Evolutionary conservation across 2,113 vertebrate genomes (phyloP).

Genomic region (Cyprinodon tularosa): DNA sequence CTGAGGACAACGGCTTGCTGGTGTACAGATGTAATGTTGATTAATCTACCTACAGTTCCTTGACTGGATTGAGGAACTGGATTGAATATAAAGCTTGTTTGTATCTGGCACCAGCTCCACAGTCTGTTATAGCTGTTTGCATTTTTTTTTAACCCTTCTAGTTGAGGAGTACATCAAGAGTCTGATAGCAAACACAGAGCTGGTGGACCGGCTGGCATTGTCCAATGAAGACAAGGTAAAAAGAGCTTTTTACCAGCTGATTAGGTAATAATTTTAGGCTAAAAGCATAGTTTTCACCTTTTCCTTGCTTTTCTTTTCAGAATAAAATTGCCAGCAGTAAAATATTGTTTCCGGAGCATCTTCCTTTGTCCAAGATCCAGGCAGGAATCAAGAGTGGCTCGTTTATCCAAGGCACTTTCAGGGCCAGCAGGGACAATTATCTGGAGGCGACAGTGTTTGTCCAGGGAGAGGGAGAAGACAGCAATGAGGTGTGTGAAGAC

Average conservation of each 20-base stretch:
- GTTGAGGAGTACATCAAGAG: constrained; percentile 97
- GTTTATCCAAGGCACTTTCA: constrained; percentile 92
- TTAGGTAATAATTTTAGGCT: not conserved
- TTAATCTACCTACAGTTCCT: not conserved
- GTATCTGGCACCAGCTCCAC: accelerated
- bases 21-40: constrained; percentile 88
- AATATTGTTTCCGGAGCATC: constrained; percentile 92
- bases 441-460: constrained; percentile 95
- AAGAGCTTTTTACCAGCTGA: not conserved
- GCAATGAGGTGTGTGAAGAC: constrained; percentile 84
- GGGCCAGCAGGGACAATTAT: constrained; percentile 95
- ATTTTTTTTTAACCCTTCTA: constrained; percentile 65
- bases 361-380: constrained; percentile 93
- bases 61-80: not conserved
- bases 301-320: constrained; percentile 63
- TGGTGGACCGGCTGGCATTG: constrained; percentile 92
- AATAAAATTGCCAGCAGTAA: constrained; percentile 88
- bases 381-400: constrained; percentile 90
- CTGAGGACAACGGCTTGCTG: constrained; percentile 84
- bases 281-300: not conserved
- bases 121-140: constrained; percentile 8
- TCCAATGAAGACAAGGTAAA: constrained; percentile 89
- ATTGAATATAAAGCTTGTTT: not conserved
- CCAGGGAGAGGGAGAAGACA: constrained; percentile 87
- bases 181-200: constrained; percentile 90